Evolutionary conservation across 2,113 vertebrate genomes (phyloP).

Genomic region (Menidia beryllina): DNA sequence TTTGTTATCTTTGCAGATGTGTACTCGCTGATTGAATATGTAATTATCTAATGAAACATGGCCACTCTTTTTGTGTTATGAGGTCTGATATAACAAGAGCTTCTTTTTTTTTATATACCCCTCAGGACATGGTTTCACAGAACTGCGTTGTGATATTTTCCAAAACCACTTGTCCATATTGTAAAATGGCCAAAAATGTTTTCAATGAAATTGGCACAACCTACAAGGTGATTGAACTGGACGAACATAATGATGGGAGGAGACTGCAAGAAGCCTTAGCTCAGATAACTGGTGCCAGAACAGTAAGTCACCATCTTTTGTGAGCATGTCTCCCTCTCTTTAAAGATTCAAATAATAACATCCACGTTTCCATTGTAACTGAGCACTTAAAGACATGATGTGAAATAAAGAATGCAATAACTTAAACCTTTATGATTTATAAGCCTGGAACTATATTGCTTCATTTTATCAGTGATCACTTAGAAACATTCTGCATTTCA

Average conservation of each 20-base stretch:
- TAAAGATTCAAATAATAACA: neutral
- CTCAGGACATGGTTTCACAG: slow-evolving; percentile 88
- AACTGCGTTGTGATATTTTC: slow-evolving; percentile 98
- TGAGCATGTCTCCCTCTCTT: neutral
- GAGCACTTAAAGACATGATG: neutral
- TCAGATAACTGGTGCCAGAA: slow-evolving; percentile 89
- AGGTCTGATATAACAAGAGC: no score
- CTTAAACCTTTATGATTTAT: no score
- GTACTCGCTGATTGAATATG: neutral
- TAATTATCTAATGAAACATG: neutral
- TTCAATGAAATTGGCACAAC: slow-evolving; percentile 88
- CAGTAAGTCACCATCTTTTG: slow-evolving; percentile 76
- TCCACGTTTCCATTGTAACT: neutral
- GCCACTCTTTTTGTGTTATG: neutral
- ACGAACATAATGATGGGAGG: slow-evolving; percentile 85
- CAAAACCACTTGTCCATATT: slow-evolving; percentile 92
- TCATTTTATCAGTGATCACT: no score
- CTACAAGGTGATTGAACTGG: slow-evolving; percentile 91
- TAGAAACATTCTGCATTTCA: no score
- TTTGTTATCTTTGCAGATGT: neutral
- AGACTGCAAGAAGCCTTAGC: slow-evolving; percentile 89
- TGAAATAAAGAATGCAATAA: neutral
- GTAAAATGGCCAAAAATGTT: slow-evolving; percentile 92
- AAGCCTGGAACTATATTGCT: no score
- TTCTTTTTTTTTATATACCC: slow-evolving; percentile 6